phyloP scores from a whole-genome alignment of 2,113 vertebrate genomes.

The Upupa epops region DNA sequence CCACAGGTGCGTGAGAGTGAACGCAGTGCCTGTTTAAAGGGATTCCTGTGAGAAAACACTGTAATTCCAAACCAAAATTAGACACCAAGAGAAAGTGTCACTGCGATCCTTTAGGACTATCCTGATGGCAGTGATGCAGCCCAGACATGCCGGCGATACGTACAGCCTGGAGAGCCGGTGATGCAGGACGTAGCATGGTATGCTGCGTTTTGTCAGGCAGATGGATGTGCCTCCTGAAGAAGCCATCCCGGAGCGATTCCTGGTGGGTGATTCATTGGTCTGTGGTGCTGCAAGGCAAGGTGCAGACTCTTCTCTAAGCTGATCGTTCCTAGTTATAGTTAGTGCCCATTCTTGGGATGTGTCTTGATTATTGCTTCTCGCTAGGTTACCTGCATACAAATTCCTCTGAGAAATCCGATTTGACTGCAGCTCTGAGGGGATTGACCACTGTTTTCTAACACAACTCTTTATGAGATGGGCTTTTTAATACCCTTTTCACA shows the following conservation, averaged over 20 bases:
- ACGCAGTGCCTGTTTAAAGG: background rate
- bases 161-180: background rate
- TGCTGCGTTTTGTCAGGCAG: background rate
- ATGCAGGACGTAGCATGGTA: background rate
- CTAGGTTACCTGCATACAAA: background rate
- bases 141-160: background rate
- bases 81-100: background rate
- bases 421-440: background rate
- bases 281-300: background rate
- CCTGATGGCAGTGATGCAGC: background rate
- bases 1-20: background rate
- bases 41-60: background rate
- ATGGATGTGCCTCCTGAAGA: background rate
- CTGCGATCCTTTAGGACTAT: background rate
- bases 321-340: background rate
- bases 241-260: background rate
- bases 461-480: background rate
- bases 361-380: background rate
- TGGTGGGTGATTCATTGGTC: background rate
- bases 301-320: no score
- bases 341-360: background rate
- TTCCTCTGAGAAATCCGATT: background rate
- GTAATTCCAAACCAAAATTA: background rate
- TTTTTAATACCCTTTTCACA: background rate
- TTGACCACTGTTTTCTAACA: background rate